A percentile compares a stretch with the other conserved stretches of the same genome.
These are phyloP conservation scores for Miniopterus natalensis DNA, from an alignment of 2,113 vertebrate genomes.

Conservation along the genomic window DNA sequence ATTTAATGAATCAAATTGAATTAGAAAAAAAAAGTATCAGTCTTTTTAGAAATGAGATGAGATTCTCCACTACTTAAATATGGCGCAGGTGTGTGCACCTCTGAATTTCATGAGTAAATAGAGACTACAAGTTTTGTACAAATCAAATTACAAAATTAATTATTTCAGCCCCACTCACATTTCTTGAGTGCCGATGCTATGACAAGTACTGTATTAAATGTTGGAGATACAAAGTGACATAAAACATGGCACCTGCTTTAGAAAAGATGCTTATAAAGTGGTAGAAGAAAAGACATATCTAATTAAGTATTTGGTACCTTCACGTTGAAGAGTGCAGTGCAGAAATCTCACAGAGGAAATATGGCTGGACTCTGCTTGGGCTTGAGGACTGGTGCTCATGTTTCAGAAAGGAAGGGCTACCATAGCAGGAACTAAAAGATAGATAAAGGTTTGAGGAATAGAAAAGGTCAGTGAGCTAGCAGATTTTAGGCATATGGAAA, in stretches of 20 bases:
- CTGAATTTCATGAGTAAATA: conserved; percentile 41
- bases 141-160: conserved; percentile 59
- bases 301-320: background rate
- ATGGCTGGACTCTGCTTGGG: background rate
- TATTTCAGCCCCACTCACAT: background rate
- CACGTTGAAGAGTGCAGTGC: background rate
- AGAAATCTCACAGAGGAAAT: background rate
- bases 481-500: background rate
- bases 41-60: conserved; percentile 22
- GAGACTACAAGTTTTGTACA: background rate
- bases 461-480: background rate
- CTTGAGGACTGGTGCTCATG: background rate
- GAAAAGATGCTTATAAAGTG: background rate
- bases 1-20: conserved; percentile 53
- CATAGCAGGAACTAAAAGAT: background rate
- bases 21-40: conserved; percentile 27
- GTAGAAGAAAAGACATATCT: background rate
- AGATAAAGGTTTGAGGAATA: background rate
- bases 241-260: background rate
- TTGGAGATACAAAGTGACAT: conserved; percentile 6
- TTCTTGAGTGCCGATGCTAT: background rate
- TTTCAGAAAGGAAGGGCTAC: conserved; percentile 21
- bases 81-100: background rate
- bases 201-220: background rate
- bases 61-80: background rate